Evolutionary conservation across 2,888 invertebrate species (phyloP).

Genomic region (Strigamia crassipes): DNA sequence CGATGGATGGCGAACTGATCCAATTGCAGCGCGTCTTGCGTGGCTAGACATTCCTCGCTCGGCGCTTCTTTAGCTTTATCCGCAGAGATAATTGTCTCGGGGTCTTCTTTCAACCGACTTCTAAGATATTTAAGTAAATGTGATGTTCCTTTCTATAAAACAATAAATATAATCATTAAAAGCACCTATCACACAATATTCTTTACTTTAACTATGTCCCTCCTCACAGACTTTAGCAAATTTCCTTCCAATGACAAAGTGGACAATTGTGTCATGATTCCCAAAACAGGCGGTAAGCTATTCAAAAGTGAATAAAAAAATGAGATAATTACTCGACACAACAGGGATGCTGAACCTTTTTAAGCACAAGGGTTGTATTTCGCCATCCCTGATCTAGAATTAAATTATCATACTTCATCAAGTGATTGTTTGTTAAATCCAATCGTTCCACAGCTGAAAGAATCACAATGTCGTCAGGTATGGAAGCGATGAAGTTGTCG

Average conservation of each 20-base stretch:
- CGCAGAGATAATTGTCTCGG: constrained; percentile 49
- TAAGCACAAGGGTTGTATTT: too few relatives aligned
- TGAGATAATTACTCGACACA: too few relatives aligned
- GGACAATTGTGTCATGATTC: constrained; percentile 75
- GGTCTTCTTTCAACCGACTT: constrained; percentile 58
- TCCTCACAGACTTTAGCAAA: constrained; percentile 76
- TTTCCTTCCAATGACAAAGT: constrained; percentile 85
- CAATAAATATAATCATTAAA: background rate
- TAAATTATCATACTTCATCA: constrained; percentile 57
- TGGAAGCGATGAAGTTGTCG: constrained; percentile 47
- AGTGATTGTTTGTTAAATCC: constrained; percentile 81
- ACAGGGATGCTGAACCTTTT: too few relatives aligned
- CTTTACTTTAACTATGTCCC: constrained; percentile 73
- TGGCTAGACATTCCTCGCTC: constrained; percentile 45
- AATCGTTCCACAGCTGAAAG: constrained; percentile 77
- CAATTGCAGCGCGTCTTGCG: constrained; percentile 49
- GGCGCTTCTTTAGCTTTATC: constrained; percentile 43
- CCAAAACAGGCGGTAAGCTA: constrained; percentile 71
- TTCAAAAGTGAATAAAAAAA: constrained; percentile 50
- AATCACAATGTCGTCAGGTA: constrained; percentile 76
- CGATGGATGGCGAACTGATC: constrained; percentile 56
- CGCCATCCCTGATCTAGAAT: background rate
- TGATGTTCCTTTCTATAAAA: constrained; percentile 70
- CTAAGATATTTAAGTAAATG: constrained; percentile 73
- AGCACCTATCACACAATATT: too few relatives aligned